Evolutionary conservation across 2,888 invertebrate genomes (phyloP).

Genomic region (Ptychoptera contaminata): DNA sequence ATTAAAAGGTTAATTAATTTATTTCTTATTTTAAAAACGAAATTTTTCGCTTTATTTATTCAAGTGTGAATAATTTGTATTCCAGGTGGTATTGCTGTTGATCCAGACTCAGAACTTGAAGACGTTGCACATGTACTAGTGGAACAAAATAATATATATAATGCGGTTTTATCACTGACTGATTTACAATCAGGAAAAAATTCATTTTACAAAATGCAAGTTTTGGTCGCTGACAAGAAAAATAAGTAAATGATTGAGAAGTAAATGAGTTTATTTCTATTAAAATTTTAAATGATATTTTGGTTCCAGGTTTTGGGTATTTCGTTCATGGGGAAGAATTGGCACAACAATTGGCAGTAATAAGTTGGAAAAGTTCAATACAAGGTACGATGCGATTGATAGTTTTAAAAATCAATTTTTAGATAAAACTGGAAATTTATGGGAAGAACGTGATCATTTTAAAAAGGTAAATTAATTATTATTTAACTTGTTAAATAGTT

Average conservation of each 20-base stretch:
- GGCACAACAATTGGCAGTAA: constrained; percentile 81
- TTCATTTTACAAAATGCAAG: constrained; percentile 88
- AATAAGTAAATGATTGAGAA: constrained; percentile 32
- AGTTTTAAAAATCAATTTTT: constrained; percentile 46
- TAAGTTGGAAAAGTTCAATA: constrained; percentile 38
- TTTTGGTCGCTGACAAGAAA: constrained; percentile 57
- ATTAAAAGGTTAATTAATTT: constrained; percentile 36
- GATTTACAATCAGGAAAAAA: constrained; percentile 80
- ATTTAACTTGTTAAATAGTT: not conserved
- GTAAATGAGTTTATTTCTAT: not conserved
- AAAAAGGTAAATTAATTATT: constrained; percentile 32
- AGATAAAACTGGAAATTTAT: constrained; percentile 76
- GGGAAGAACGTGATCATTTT: constrained; percentile 51
- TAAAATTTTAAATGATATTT: no score
- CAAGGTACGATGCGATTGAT: constrained; percentile 39
- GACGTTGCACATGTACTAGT: constrained; percentile 66
- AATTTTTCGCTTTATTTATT: no score
- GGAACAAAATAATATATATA: constrained; percentile 43
- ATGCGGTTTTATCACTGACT: constrained; percentile 66
- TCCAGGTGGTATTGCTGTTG: constrained; percentile 69
- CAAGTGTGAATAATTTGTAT: constrained; percentile 18
- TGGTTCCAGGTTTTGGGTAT: constrained; percentile 55
- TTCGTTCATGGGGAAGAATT: constrained; percentile 91
- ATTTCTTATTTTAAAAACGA: no score
- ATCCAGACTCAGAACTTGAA: constrained; percentile 73